Percentiles rank a stretch among this genome's conserved stretches.
Conservation (phyloP, 92 coral and sea anemone species). For the Epizoanthus ramosus region DNA sequence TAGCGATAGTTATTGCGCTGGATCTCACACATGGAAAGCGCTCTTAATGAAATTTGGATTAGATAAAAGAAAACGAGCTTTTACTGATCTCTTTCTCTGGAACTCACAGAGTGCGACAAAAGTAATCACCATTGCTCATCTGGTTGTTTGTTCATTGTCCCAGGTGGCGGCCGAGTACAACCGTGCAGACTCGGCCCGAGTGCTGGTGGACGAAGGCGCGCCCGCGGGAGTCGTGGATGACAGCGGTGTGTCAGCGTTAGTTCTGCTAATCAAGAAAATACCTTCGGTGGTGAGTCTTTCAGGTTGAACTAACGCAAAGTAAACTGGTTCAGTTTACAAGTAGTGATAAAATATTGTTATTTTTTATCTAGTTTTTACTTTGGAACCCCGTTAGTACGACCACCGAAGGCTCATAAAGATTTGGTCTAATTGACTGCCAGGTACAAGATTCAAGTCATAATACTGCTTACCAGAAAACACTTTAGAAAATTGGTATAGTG, state of each 20-base stretch:
- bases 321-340: no score
- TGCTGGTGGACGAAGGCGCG: constrained; percentile 70
- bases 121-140: neutral
- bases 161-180: constrained; percentile 73
- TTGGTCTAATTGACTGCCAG: no score
- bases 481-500: no score
- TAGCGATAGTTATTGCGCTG: no score
- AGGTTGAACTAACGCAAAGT: neutral
- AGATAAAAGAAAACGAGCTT: no score
- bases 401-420: neutral
- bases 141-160: neutral
- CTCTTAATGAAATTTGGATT: no score
- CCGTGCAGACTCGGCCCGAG: constrained; percentile 69
- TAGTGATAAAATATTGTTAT: no score
- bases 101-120: no score
- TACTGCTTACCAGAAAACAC: neutral
- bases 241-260: constrained; percentile 64
- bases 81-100: no score
- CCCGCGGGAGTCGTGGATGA: constrained; percentile 77
- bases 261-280: constrained; percentile 67
- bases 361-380: neutral
- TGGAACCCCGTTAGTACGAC: neutral
- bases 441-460: no score
- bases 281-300: constrained; percentile 63
- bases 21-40: no score